Evolutionary conservation across 2,113 vertebrate genomes (phyloP).

Genomic region (Oreocharis arfaki): DNA sequence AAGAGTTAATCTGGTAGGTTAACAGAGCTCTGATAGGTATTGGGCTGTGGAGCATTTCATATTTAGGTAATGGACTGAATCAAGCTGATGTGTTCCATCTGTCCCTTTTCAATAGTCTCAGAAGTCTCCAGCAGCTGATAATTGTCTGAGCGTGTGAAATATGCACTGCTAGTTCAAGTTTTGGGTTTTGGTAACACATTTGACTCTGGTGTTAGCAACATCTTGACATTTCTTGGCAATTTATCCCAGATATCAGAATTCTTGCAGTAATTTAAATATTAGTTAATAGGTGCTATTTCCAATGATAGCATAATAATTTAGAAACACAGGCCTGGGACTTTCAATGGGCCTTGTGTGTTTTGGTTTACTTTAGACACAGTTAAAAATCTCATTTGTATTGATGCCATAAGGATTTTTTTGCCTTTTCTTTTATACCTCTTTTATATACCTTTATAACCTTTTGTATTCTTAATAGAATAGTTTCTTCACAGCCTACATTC

Average conservation of each 20-base stretch:
- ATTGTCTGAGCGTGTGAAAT: not conserved
- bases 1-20: not conserved
- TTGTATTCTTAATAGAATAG: too few relatives aligned
- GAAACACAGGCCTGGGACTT: not conserved
- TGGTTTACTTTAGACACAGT: not conserved
- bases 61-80: constrained; percentile 19
- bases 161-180: not conserved
- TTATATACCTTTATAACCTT: too few relatives aligned
- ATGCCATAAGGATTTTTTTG: too few relatives aligned
- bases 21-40: not conserved
- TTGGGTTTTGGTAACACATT: not conserved
- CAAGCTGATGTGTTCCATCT: constrained; percentile 12
- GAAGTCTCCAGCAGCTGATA: not conserved
- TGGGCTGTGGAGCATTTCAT: not conserved
- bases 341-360: not conserved
- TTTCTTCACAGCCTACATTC: too few relatives aligned
- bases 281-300: not conserved
- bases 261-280: not conserved
- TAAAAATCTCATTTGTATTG: not conserved
- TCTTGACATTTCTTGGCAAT: not conserved
- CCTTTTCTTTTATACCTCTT: too few relatives aligned
- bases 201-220: not conserved
- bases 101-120: not conserved
- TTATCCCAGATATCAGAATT: not conserved
- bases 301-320: not conserved